Conservation (phyloP, 2,888 invertebrate genomes). For the Acanthoscelides obtectus region DNA sequence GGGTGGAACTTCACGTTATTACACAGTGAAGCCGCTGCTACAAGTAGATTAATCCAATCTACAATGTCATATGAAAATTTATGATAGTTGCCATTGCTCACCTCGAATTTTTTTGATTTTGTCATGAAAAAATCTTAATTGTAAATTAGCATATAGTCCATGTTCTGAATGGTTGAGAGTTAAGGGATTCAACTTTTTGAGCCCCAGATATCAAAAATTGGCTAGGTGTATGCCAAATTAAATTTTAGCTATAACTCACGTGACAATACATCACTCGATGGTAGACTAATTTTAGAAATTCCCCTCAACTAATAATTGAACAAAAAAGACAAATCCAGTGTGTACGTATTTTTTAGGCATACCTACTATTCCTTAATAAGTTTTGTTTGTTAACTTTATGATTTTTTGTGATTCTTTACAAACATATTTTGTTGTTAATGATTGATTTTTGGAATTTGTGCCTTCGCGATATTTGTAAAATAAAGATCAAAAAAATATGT, state of each 20-base stretch:
- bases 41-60: background rate
- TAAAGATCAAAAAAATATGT: constrained; percentile 26
- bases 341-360: constrained; percentile 20
- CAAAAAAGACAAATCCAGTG: constrained; percentile 9
- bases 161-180: background rate
- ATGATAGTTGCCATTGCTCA: constrained; percentile 1
- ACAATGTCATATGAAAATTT: background rate
- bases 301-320: constrained; percentile 10
- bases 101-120: constrained; percentile 4
- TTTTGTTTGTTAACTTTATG: constrained; percentile 25
- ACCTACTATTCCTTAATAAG: constrained; percentile 12
- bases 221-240: background rate
- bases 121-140: background rate
- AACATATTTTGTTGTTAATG: constrained; percentile 34
- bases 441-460: constrained; percentile 45
- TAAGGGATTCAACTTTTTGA: background rate
- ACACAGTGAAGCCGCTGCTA: constrained; percentile 1
- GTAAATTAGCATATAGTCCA: background rate
- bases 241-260: background rate
- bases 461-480: constrained; percentile 44
- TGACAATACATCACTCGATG: background rate
- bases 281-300: constrained; percentile 3
- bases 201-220: background rate
- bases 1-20: constrained; percentile 17
- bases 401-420: constrained; percentile 21